Evolutionary conservation across 1,140 invertebrate species (phyloP), one percentile per base, ranked within the genome.

Genomic region (Bombus picipes): DNA sequence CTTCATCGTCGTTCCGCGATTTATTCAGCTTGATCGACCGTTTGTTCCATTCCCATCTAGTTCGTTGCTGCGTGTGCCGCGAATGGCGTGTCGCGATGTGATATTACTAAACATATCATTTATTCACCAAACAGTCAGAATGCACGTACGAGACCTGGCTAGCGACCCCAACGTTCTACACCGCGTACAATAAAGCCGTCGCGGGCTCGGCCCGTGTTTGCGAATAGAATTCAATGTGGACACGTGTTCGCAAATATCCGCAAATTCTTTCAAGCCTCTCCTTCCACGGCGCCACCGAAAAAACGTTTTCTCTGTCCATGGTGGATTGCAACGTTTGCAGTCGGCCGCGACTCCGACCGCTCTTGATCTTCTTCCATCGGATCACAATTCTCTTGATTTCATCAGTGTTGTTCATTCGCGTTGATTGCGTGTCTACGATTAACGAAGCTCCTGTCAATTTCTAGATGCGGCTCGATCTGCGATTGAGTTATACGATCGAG

Each of bases 61-160:
- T 53, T 53, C 18, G 47, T 22, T 22, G 39, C 12, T 39, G 66
- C 34, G 74, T 80, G 84, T 62, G 70, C 74, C 73, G 32, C 62
- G 79, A 81, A 74, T 88, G 76, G 47, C 47, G 78, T 68, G 43
- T 41, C 66, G 82, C 77, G 65, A 89, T 80, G 65, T 39, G 79
- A 66, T 87, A 89, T 90, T 87, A 85, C 88, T 78, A 84, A 87
- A 68, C 70, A 70, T 77, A 90, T 90, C 89, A 89, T 90, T 90
- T 90, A 90, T 90, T 90, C 88, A 90, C 57, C 77, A 75, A 89
- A 87, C 81, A 87, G 88, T 81, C 57, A 71, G 85, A 76, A 82
- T 47, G 65, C 59, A 74, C 57, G 77, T 70, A 72, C 22, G 22
- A 4, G 84, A 39, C 18, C 47, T 39, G 83, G 72, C 59, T 59